Conservation (phyloP, 2,797 vertebrate genomes). For the Oceanodroma leucorhoa region DNA sequence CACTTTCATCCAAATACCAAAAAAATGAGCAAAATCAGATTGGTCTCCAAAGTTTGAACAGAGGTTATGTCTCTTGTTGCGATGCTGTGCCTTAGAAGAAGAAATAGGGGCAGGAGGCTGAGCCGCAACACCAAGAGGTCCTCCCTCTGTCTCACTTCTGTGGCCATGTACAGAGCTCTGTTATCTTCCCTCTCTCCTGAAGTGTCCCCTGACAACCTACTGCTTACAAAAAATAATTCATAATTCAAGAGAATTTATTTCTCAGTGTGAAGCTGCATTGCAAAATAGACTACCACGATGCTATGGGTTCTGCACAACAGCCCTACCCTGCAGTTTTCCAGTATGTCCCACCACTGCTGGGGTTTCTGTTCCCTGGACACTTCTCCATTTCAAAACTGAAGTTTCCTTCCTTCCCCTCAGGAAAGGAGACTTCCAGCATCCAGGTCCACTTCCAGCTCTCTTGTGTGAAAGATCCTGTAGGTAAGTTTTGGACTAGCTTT, state of each 20-base stretch:
- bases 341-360: neutral
- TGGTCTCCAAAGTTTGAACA: neutral
- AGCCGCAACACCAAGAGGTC: neutral
- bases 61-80: neutral
- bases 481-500: neutral
- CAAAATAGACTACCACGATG: neutral
- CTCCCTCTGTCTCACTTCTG: neutral
- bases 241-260: neutral
- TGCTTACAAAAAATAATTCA: neutral
- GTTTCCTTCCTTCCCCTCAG: neutral
- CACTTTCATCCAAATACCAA: neutral
- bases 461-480: neutral
- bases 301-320: neutral
- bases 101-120: neutral
- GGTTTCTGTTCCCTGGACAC: neutral
- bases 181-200: neutral
- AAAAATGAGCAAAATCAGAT: neutral
- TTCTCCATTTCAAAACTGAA: neutral
- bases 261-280: neutral
- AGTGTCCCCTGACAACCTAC: neutral
- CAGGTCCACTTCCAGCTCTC: neutral
- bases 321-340: neutral
- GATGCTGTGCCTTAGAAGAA: neutral
- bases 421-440: neutral
- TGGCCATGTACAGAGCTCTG: neutral